Evolutionary conservation across 2,797 vertebrate species (phyloP).

Genomic region (Holocentrus rufus): DNA sequence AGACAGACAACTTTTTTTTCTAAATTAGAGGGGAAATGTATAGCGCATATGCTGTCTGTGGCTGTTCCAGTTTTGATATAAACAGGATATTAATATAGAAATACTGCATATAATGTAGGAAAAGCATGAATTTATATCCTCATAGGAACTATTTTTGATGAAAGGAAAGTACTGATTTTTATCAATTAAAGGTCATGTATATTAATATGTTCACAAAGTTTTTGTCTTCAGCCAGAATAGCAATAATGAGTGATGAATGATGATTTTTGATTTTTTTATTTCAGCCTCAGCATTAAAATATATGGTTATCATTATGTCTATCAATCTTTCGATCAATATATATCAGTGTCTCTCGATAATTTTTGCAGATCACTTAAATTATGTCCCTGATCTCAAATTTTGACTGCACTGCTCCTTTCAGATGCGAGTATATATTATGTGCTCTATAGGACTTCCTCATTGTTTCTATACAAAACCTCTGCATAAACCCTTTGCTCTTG

Average conservation of each 20-base stretch:
- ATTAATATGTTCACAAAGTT: background rate
- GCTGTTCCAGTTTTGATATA: conserved; percentile 10
- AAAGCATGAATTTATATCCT: background rate
- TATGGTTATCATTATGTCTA: conserved; percentile 1
- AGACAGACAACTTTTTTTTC: conserved; percentile 42
- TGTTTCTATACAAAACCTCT: conserved; percentile 8
- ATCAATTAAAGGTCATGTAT: conserved; percentile 17
- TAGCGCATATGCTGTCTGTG: conserved; percentile 22
- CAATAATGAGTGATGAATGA: background rate
- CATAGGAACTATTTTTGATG: background rate
- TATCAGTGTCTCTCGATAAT: background rate
- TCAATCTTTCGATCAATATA: background rate
- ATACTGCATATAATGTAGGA: too few species aligned
- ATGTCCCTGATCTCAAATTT: conserved; percentile 4
- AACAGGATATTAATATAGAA: too few species aligned
- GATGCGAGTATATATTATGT: conserved; percentile 8
- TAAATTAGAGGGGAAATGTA: conserved; percentile 41
- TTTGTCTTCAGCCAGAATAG: background rate
- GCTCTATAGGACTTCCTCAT: background rate
- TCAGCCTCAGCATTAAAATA: background rate
- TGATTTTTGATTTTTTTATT: background rate
- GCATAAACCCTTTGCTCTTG: conserved; percentile 19
- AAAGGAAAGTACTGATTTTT: background rate
- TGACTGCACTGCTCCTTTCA: conserved; percentile 4
- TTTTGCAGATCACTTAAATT: conserved; percentile 2